Percentiles rank a stretch among this genome's conserved stretches.
These are phyloP conservation scores for Phaethornis superciliosus DNA, from an alignment of 2,113 vertebrate genomes.

Conservation along the genomic window DNA sequence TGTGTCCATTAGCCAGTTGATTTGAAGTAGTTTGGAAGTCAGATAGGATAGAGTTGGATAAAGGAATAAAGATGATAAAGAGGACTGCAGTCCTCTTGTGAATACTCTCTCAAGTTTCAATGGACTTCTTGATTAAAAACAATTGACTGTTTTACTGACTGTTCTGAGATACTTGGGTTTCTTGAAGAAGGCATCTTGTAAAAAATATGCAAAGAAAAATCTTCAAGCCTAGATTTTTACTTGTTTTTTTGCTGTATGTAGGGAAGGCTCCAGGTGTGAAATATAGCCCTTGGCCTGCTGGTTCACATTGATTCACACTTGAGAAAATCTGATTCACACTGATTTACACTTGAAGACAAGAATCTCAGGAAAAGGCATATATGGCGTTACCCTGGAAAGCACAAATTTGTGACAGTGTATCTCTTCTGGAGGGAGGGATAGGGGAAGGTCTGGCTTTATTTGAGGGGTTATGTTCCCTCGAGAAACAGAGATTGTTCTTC, in stretches of 20 bases:
- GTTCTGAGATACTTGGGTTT: background rate
- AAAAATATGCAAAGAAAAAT: background rate
- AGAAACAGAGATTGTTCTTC: background rate
- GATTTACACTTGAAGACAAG: background rate
- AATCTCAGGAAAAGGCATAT: background rate
- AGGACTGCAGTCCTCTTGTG: background rate
- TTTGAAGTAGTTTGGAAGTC: constrained; percentile 23
- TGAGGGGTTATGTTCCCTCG: accelerated
- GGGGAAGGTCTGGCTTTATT: background rate
- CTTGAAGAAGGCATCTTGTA: constrained; percentile 24
- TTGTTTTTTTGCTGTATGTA: background rate
- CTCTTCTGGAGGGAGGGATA: background rate
- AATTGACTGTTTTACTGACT: constrained; percentile 19
- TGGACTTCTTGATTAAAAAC: background rate
- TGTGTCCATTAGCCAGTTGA: background rate
- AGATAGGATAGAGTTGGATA: background rate
- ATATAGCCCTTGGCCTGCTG: background rate
- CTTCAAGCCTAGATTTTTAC: background rate
- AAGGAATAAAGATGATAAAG: background rate
- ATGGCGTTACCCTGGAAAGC: background rate
- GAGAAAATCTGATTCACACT: background rate
- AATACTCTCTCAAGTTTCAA: background rate
- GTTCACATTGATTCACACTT: background rate
- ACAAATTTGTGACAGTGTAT: accelerated
- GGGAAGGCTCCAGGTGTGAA: background rate